Evolutionary conservation across 2,888 invertebrate species (phyloP), one percentile per base, ranked within the genome.

Genomic region (Nomada hirtipes): DNA sequence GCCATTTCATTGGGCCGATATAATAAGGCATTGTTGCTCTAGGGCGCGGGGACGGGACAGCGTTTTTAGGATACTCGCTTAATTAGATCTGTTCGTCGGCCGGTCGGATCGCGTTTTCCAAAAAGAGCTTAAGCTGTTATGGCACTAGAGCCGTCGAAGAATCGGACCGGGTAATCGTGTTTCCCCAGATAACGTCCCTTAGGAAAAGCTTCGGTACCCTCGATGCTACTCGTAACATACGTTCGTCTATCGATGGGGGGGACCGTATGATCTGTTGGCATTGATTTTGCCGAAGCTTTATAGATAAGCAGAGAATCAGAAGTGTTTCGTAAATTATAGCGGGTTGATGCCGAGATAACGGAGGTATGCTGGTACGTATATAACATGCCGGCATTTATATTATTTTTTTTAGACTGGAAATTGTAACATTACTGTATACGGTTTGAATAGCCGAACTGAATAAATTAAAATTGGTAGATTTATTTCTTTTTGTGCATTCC

Each of bases 1-100:
- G 89, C 91, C 92, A 92, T 93, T 93, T 92, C 92, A 92, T 92
- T 90, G 91, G 89, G 82, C 89, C 88, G 90, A 92, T 92, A 90
- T 91, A 93, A 92, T 92, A 92, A 92, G 92, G 91, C 89, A 91
- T 92, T 90, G 90, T 89, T 88, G 85, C 79, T 73, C 72, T 83
- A 85, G 83, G 86, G 81, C 86, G 84, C 81, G 68, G 86, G 71
- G 82, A 82, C 20, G 86, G 85, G 84, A 81, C 85, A 79, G 67
- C 86, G 79, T 88, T 89, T 91, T 91, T 84, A 77, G 85, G 86
- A 88, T 88, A 87, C 77, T 86, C 86, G 86, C 82, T 89, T 91
- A 91, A 92, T 92, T 91, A 89, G 83, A 81, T 88, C 86, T 73
- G 55, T 50, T 69, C 67, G 79, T 29, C 29, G 65, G 29, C 68